phyloP scores from a whole-genome alignment of 2,797 vertebrate genomes.

The Malacoctenus gilli region DNA sequence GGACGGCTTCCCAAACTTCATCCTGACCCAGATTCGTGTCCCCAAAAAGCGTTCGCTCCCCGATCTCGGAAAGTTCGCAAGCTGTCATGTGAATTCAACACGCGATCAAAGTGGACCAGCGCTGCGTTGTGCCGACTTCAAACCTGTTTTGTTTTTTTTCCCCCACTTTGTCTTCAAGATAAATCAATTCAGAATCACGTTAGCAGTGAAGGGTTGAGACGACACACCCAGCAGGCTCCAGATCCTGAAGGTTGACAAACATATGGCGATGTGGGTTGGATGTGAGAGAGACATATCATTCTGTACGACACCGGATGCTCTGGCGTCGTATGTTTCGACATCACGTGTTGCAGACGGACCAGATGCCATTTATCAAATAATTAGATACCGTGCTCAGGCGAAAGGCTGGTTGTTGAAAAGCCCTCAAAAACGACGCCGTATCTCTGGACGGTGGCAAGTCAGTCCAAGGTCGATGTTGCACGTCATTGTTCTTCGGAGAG shows the following conservation, averaged over 20 bases:
- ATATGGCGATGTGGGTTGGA: not conserved
- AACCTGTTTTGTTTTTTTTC: too few species aligned
- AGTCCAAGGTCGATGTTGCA: too few species aligned
- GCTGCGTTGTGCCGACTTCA: not conserved
- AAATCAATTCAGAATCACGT: too few species aligned
- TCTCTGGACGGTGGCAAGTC: too few species aligned
- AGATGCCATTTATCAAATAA: slow-evolving; percentile 5
- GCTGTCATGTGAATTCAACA: slow-evolving; percentile 3
- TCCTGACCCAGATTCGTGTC: slow-evolving; percentile 25
- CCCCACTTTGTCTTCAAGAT: too few species aligned
- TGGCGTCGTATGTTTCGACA: not conserved
- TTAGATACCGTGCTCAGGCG: not conserved
- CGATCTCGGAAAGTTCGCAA: slow-evolving; percentile 9
- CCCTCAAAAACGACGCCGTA: too few species aligned
- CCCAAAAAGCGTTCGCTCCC: slow-evolving; percentile 9
- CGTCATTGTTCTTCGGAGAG: too few species aligned
- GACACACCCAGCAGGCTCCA: not conserved
- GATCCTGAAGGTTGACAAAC: not conserved
- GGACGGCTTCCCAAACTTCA: slow-evolving; percentile 13
- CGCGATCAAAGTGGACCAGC: not conserved
- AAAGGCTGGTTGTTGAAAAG: too few species aligned
- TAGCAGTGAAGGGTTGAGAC: not conserved
- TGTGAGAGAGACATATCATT: not conserved
- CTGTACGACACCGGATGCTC: not conserved
- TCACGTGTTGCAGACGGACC: not conserved